phyloP scores from a whole-genome alignment of 2,113 vertebrate species.

The Gymnobelideus leadbeateri region DNA sequence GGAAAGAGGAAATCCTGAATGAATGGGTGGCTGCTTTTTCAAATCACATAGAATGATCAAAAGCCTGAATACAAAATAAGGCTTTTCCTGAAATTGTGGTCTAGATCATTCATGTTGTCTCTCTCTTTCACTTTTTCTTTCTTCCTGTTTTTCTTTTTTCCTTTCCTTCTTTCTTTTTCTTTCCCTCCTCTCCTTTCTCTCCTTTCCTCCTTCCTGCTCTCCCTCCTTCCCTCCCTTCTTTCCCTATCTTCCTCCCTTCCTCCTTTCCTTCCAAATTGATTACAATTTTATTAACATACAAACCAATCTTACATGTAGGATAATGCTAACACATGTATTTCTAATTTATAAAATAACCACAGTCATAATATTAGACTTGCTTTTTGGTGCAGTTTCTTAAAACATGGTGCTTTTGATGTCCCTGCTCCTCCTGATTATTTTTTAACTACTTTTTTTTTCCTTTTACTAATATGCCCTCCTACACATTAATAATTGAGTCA shows the following conservation, averaged over 20 bases:
- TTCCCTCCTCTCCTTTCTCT: fast-evolving
- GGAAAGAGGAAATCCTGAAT: not conserved
- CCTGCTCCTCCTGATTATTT: not conserved
- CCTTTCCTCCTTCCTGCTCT: fast-evolving
- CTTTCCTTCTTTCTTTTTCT: fast-evolving
- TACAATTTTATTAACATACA: not conserved
- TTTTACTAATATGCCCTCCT: not conserved
- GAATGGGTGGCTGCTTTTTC: not conserved
- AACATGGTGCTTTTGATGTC: not conserved
- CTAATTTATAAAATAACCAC: not conserved
- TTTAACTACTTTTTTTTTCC: not conserved
- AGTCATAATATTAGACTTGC: not conserved
- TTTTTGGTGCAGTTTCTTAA: not conserved
- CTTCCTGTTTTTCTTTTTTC: not conserved
- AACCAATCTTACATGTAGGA: not conserved
- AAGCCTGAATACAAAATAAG: not conserved
- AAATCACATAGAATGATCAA: not conserved
- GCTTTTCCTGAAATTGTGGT: not conserved
- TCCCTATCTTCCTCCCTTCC: not conserved
- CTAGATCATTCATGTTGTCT: not conserved
- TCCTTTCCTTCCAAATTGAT: not conserved
- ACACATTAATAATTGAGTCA: not conserved
- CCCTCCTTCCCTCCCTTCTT: not conserved
- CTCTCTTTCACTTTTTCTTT: not conserved
- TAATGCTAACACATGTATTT: not conserved